Evolutionary conservation across 2,888 invertebrate genomes (phyloP), one percentile per base, ranked within the genome.

Genomic region (Halictus quadricinctus): DNA sequence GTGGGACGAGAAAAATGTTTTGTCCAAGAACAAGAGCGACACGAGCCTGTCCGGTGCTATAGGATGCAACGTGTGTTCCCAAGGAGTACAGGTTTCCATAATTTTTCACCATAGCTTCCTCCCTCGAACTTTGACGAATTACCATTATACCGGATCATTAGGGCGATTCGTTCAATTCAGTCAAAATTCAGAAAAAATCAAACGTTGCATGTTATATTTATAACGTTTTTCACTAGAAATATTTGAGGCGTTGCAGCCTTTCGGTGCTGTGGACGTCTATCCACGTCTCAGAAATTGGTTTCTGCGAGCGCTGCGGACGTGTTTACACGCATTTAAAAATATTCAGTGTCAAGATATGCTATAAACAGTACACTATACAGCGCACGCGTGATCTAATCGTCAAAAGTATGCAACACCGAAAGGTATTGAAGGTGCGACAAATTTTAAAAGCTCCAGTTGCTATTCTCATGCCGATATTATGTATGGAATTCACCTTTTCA

Each of bases 1-100:
- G 54, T 88, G 89, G 88, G 88, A 89, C 60, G 90, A 87, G 70
- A 89, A 81, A 76, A 87, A 84, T 79, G 69, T 76, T 41, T 81
- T 87, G 76, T 43, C 85, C 12, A 91, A 88, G 75, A 89, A 91
- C 18, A 87, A 86, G 77, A 91, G 91, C 81, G 88, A 90, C 69
- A 78, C 86, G 54, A 90, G 88, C 75, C 74, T 92, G 43, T 84
- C 88, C 12, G 86, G 83, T 7, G 84, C 79, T n/a, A 76, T 88
- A 25, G 88, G 87, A 13, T 88, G 87, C 72, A 90, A 91, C 69
- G 86, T 89, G 43, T 88, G 90, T 41, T 83, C 87, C 41, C 88
- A 90, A 77, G 89, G 88, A 81, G 79, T 87, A 60, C 88, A 91
- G 86, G 89, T 89, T 85, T 50, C 50, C 15, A 54, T 43, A 25